Evolutionary conservation across 2,888 invertebrate genomes (phyloP), one percentile per base, ranked within the genome.

Genomic region (Ceramica pisi): DNA sequence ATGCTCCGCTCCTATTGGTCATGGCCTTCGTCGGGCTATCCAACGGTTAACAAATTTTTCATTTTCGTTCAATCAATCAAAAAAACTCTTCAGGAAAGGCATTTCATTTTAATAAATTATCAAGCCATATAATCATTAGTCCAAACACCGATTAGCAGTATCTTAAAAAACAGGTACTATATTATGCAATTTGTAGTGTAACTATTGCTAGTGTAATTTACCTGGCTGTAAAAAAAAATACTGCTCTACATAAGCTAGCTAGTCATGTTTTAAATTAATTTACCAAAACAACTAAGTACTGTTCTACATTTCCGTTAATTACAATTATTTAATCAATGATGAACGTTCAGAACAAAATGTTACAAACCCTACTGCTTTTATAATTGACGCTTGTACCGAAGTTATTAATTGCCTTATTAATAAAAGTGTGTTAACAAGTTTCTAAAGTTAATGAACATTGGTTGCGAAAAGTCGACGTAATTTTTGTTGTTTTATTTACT

Each of bases 381-480:
- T 59, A 79, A 67, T 50, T 79, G 38, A 55, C 53, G 44, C 19
- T 7, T 19, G 26, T 63, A n/a, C 26, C 14, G 26, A 63, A 61
- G 44, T 74, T 76, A 50, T 60, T 60, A 63, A 63, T 63, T 64
- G 44, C 38, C n/a, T 61, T 41, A 56, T 51, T 64, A 64, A 60
- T 50, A 59, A 67, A 60, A 69, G 44, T 55, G 1, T 48, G 19
- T 48, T 55, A 38, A 26, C 26, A 44, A 44, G 21, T 26, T 44
- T 46, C 23, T 31, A 41, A 51, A 48, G 16, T 41, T 31, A 48
- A 74, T 66, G 14, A 44, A 53, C 1, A 38, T 56, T 38, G 1
- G n/a, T 2, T 35, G 56, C 56, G n/a, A 26, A 51, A 19, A 23
- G 1, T 12, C 9, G 31, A 5, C 3, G 7, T 44, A n/a, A 10